phyloP scores from a whole-genome alignment of 2,797 vertebrate species.

The Iguana delicatissima region DNA sequence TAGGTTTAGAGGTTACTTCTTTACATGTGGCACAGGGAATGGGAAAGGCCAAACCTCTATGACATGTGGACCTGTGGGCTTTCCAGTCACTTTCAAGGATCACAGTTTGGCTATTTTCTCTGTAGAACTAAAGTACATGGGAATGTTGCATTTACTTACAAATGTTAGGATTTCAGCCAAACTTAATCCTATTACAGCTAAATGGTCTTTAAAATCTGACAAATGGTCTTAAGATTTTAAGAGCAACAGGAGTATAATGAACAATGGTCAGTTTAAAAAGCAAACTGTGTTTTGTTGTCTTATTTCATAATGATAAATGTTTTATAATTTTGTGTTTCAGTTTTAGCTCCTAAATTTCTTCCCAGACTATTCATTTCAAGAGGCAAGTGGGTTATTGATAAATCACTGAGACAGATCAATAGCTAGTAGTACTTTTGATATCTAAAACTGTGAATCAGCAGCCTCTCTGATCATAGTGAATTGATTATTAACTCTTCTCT shows the following conservation, averaged over 20 bases:
- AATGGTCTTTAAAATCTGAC: conserved; percentile 18
- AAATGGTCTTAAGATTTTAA: conserved; percentile 40
- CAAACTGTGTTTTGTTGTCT: conserved; percentile 41
- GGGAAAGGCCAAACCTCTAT: background rate
- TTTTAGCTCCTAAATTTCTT: conserved; percentile 88
- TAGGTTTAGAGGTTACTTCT: background rate
- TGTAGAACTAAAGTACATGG: background rate
- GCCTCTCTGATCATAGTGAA: conserved; percentile 52
- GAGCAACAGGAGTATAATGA: conserved; percentile 50
- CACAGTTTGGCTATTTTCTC: conserved; percentile 9
- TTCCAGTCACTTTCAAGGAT: conserved; percentile 4
- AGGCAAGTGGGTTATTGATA: conserved; percentile 89
- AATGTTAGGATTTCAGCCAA: conserved; percentile 4
- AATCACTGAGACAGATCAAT: conserved; percentile 71
- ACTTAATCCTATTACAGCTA: conserved; percentile 18
- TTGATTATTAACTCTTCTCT: conserved; percentile 67
- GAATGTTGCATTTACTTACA: background rate
- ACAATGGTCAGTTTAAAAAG: conserved; percentile 33
- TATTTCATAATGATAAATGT: conserved; percentile 64
- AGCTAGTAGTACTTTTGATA: conserved; percentile 72
- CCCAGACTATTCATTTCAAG: conserved; percentile 92
- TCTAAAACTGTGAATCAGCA: conserved; percentile 54
- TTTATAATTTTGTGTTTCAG: conserved; percentile 79
- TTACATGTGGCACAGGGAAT: background rate
- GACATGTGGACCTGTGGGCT: background rate